Evolutionary conservation across 2,797 vertebrate genomes (phyloP).

Genomic region (Molossus molossus): DNA sequence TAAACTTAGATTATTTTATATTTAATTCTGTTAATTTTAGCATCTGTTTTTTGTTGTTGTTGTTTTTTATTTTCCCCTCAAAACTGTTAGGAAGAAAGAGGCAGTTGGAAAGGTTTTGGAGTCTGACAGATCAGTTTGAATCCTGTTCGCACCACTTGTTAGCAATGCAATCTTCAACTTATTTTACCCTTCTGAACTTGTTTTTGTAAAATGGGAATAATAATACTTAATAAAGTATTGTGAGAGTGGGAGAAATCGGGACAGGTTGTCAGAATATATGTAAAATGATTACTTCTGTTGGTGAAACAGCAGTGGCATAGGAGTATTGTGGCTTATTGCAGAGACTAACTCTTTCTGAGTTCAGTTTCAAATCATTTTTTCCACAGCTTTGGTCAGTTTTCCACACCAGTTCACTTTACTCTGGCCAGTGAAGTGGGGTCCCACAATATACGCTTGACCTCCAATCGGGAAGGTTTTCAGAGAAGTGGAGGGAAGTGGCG

Average conservation of each 20-base stretch:
- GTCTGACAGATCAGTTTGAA: background rate
- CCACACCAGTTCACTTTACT: background rate
- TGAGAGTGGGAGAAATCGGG: background rate
- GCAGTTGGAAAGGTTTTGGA: constrained; percentile 2
- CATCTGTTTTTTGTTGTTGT: background rate
- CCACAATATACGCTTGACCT: background rate
- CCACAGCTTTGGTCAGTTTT: background rate
- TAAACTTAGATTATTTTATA: background rate
- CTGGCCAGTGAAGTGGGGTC: background rate
- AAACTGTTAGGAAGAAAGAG: background rate
- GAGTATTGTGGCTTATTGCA: background rate
- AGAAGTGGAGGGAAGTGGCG: background rate
- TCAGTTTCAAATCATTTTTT: background rate
- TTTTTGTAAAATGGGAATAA: background rate
- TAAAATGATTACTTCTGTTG: background rate
- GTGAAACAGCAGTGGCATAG: background rate
- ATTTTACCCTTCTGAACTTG: background rate
- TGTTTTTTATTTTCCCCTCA: background rate
- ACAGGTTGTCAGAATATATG: background rate
- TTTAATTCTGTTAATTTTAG: background rate
- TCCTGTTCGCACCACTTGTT: background rate
- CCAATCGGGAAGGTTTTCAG: background rate
- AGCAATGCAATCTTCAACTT: background rate
- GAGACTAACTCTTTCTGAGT: background rate
- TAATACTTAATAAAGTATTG: background rate